Evolutionary conservation across 2,888 invertebrate species (phyloP).

Genomic region (Tiliacea citrago): DNA sequence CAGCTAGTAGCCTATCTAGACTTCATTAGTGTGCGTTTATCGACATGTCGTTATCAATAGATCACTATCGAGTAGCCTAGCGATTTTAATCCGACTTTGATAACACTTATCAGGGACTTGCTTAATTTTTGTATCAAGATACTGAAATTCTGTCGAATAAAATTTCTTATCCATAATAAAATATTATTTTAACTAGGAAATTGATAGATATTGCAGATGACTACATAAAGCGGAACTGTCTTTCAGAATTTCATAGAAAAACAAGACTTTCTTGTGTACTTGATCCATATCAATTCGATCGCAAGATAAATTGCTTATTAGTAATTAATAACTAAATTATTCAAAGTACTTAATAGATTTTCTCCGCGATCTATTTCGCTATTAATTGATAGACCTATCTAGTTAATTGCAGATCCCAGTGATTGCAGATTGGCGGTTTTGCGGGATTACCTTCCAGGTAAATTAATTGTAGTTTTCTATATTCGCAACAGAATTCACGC

Average conservation of each 20-base stretch:
- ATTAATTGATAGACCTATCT: slow-evolving; percentile 33
- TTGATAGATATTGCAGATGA: slow-evolving; percentile 2
- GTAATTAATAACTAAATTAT: slow-evolving; percentile 8
- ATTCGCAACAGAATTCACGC: neutral
- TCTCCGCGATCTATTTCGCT: slow-evolving; percentile 3
- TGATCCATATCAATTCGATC: slow-evolving; percentile 3
- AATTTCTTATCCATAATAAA: slow-evolving; percentile 41
- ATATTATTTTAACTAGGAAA: slow-evolving; percentile 23
- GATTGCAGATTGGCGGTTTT: slow-evolving; percentile 6
- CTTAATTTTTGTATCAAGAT: slow-evolving; percentile 75
- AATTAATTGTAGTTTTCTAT: slow-evolving; percentile 18
- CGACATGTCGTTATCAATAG: slow-evolving; percentile 74
- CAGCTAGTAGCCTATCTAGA: slow-evolving; percentile 52
- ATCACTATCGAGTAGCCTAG: slow-evolving; percentile 78
- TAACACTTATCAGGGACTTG: slow-evolving; percentile 71
- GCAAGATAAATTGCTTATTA: neutral
- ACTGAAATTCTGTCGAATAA: slow-evolving; percentile 62
- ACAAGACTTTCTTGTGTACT: neutral
- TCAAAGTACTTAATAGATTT: slow-evolving; percentile 30
- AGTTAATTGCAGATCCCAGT: slow-evolving; percentile 3
- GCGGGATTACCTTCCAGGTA: neutral
- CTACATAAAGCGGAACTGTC: neutral
- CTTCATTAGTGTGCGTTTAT: slow-evolving; percentile 67
- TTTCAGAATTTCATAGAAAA: slow-evolving; percentile 7
- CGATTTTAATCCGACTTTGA: slow-evolving; percentile 84